phyloP scores from a whole-genome alignment of 2,113 vertebrate genomes.

The Colius striatus region DNA sequence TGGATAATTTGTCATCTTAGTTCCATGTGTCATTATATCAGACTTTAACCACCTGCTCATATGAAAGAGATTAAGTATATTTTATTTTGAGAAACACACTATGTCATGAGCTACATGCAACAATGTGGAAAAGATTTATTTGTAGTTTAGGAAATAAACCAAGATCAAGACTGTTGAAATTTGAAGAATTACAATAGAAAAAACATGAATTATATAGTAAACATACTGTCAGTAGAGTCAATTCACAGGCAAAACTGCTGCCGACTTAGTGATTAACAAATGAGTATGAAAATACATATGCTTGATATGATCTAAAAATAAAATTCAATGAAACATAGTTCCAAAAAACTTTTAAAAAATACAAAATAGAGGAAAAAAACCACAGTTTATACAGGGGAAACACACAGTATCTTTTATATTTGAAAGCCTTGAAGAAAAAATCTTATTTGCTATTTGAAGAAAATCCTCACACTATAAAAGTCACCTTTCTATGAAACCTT shows the following conservation, averaged over 20 bases:
- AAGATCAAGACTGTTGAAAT: not conserved
- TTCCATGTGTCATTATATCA: not conserved
- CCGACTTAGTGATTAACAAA: not conserved
- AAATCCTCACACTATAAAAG: not conserved
- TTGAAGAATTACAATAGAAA: not conserved
- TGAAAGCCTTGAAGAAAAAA: not conserved
- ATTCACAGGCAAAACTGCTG: not conserved
- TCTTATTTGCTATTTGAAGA: not conserved
- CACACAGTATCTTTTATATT: not conserved
- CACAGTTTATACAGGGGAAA: not conserved
- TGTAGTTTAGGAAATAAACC: not conserved
- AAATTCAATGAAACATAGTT: not conserved
- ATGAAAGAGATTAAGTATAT: not conserved
- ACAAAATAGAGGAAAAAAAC: not conserved
- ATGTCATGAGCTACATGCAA: not conserved
- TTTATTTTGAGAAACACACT: not conserved
- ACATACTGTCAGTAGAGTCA: not conserved
- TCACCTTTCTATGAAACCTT: not conserved
- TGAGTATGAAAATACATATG: not conserved
- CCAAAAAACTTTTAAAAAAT: not conserved
- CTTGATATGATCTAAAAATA: not conserved
- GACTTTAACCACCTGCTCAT: not conserved
- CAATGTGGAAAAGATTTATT: not conserved
- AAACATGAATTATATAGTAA: not conserved
- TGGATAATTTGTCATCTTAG: not conserved